Percentiles rank a stretch among this genome's conserved stretches.
phyloP scores from a whole-genome alignment of 2,113 vertebrate species.

The Pseudopodoces humilis region DNA sequence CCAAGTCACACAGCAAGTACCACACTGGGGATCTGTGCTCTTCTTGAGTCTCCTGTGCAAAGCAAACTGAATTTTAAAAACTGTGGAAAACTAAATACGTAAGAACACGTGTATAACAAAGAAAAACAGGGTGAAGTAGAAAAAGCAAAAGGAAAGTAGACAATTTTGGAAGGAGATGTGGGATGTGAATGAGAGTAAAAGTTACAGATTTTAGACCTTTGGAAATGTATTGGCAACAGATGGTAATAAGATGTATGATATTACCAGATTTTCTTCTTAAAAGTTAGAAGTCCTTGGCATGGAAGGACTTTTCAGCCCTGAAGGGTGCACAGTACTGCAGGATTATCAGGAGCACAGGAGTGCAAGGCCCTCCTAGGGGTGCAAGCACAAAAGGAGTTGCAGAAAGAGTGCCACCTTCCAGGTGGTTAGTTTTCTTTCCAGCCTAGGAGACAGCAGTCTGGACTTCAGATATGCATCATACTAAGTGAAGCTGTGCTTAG shows the following conservation, averaged over 20 bases:
- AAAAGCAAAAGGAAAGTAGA: background rate
- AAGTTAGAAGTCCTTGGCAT: background rate
- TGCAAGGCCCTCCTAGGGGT: background rate
- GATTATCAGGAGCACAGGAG: background rate
- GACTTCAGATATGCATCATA: background rate
- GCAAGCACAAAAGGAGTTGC: background rate
- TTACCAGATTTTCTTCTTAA: background rate
- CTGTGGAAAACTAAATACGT: background rate
- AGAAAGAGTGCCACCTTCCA: background rate
- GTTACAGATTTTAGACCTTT: background rate
- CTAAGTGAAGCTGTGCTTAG: background rate
- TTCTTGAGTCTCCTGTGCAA: background rate
- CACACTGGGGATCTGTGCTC: background rate
- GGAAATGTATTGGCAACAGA: background rate
- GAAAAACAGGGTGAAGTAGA: background rate
- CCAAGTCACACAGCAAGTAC: background rate
- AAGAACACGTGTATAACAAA: background rate
- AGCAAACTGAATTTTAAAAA: background rate
- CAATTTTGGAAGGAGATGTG: background rate
- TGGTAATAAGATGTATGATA: background rate
- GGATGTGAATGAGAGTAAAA: background rate
- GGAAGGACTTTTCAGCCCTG: background rate
- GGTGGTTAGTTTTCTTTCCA: background rate
- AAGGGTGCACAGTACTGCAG: background rate
- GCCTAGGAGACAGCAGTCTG: background rate